Percentiles rank a stretch among this genome's conserved stretches.
These are phyloP conservation scores for Mycteria americana DNA, from an alignment of 2,797 vertebrate species.

Conservation along the genomic window DNA sequence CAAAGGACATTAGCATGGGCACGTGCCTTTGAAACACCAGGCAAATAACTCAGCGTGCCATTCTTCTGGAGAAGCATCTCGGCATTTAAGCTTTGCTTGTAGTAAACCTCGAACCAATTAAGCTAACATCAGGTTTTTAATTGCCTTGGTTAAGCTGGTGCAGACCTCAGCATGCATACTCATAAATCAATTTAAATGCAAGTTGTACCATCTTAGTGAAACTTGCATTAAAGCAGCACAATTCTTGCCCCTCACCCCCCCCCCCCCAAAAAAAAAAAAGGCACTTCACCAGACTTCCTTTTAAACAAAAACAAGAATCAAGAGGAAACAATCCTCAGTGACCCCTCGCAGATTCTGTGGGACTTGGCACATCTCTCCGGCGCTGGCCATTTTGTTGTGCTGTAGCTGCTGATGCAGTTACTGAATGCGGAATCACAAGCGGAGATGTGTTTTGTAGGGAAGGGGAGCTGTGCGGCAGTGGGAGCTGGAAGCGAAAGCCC, in stretches of 20 bases:
- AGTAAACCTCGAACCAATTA: constrained; percentile 24
- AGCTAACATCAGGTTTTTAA: constrained; percentile 48
- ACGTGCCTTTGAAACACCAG: neutral
- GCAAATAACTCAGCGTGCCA: neutral
- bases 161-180: neutral
- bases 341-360: neutral
- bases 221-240: neutral
- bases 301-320: neutral
- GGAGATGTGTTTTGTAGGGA: neutral
- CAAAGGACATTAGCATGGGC: neutral
- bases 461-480: neutral
- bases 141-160: constrained; percentile 22
- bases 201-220: neutral
- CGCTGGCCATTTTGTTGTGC: fast-evolving
- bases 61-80: neutral
- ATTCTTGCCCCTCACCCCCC: neutral
- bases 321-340: neutral
- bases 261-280: neutral
- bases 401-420: neutral
- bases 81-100: neutral
- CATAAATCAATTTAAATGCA: constrained; percentile 38
- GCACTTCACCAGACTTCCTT: neutral
- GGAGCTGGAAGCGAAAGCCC: neutral
- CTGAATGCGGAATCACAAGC: fast-evolving
- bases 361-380: neutral